Base-by-base conservation (phyloP, 1,140 invertebrate species). In the Trachymyrmex cornetzi region DNA sequence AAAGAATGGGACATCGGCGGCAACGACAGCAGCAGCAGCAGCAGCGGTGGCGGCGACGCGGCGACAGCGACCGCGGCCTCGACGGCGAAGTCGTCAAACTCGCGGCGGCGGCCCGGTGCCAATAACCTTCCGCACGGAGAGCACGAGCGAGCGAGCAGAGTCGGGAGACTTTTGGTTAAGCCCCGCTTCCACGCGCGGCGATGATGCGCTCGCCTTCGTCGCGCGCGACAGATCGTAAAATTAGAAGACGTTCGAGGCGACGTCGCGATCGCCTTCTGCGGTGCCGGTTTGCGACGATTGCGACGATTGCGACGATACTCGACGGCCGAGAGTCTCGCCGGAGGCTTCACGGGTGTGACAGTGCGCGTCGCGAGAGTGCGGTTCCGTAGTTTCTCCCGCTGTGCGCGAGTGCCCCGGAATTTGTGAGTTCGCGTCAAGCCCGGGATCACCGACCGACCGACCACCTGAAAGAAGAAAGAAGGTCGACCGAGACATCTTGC, bases 121-220 rank as follows among this genome's bases (percentile, higher is more conserved):
- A 94, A 94, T 91, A 94, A 94, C 90, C 92, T 94, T 44, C 88
- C 85, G 63, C 50, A 7, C 50, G n/a, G 12, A 19, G 9, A 63
- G 19, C 53, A 19, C 53, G 55, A 16, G 61, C 61, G 12, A 63
- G 14, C 24, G 11, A 50, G 3, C 24, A 85, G 3, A 30, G 61
- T 89, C 92, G 81, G 79, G 77, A 61, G 53, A 66, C 64, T 81
- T 44, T 44, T 67, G 80, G 72, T 57, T 50, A 50, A 61, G 63
- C 48, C 81, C 74, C 48, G 63, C 44, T 81, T 67, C 85, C 59
- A 77, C 86, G 72, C 86, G 53, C 80, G 84, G 80, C 80, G 80
- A 94, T 89, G 91, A 94, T 93, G 93, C 93, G 92, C 92, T 93
- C 91, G 91, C 91, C 91, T 92, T 91, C 92, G 90, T 81, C 80